A percentile compares a stretch with the other conserved stretches of the same genome.
Conservation (phyloP, 2,113 vertebrate genomes). For the Melozone crissalis region DNA sequence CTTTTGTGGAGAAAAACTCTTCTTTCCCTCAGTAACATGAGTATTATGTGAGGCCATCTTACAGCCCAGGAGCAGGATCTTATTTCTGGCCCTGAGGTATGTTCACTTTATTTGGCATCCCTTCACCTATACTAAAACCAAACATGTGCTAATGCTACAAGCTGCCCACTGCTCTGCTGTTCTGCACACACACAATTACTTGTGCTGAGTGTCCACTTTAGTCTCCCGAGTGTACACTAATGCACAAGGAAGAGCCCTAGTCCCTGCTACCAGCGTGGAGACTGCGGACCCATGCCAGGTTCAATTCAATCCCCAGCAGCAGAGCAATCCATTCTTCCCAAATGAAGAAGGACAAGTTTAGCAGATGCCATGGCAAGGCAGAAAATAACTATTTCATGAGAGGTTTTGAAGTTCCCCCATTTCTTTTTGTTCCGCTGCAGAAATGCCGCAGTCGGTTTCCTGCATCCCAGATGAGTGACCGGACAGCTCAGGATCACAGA, state of each 20-base stretch:
- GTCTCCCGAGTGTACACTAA: background rate
- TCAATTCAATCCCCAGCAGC: background rate
- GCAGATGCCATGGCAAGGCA: background rate
- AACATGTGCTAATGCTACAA: background rate
- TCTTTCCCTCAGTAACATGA: background rate
- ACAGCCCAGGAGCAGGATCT: background rate
- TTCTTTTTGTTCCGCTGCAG: slow-evolving; percentile 1
- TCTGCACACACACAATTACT: background rate
- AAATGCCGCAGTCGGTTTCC: background rate
- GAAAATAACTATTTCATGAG: slow-evolving; percentile 8
- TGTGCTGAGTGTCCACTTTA: background rate
- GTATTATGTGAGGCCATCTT: rapidly evolving
- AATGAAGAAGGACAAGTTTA: slow-evolving; percentile 2
- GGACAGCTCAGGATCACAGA: slow-evolving; percentile 6
- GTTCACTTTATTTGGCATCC: background rate
- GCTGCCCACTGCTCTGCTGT: background rate
- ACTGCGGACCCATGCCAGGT: background rate
- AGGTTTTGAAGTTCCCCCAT: background rate
- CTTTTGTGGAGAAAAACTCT: background rate
- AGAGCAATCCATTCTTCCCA: background rate
- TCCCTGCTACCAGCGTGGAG: background rate
- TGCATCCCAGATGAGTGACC: slow-evolving; percentile 11
- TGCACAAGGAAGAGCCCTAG: background rate
- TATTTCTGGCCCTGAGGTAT: background rate
- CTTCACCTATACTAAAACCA: background rate